Conservation (phyloP, 1,140 invertebrate species). For the Zaprionus davidi region DNA sequence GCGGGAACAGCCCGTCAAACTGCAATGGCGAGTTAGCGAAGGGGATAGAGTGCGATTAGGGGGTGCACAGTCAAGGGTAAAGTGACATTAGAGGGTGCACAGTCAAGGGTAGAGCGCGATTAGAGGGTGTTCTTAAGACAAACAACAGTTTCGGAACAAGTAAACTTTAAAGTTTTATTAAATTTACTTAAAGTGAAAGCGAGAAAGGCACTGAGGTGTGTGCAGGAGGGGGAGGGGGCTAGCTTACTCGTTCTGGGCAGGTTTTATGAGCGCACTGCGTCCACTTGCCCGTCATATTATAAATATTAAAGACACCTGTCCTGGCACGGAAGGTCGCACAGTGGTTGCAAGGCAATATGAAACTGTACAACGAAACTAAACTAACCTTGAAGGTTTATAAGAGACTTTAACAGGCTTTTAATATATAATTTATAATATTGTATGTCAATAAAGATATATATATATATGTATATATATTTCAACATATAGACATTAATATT, state of each 20-base stretch:
- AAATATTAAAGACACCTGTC: conserved; percentile 72
- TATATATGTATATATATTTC: too few species aligned
- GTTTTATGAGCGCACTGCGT: conserved; percentile 68
- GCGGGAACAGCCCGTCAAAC: conserved; percentile 90
- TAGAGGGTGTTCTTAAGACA: not conserved
- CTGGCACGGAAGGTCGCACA: conserved; percentile 22
- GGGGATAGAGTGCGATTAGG: not conserved
- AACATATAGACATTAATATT: too few species aligned
- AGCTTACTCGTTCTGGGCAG: conserved; percentile 6
- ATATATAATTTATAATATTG: too few species aligned
- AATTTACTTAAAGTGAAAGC: conserved; percentile 31
- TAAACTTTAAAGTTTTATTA: conserved; percentile 59
- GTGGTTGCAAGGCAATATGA: conserved; percentile 11
- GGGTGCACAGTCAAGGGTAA: not conserved
- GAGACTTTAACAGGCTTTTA: too few species aligned
- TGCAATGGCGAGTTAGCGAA: conserved; percentile 73
- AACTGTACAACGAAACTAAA: not conserved
- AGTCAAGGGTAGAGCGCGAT: not conserved
- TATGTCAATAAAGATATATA: too few species aligned
- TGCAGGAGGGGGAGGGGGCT: not conserved
- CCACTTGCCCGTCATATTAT: conserved; percentile 53
- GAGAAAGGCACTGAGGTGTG: not conserved
- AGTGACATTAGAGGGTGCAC: not conserved
- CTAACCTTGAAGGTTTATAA: too few species aligned
- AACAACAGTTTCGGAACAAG: not conserved